Evolutionary conservation across 2,888 invertebrate species (phyloP), one percentile per base, ranked within the genome.

Genomic region (Agriopis marginaria): DNA sequence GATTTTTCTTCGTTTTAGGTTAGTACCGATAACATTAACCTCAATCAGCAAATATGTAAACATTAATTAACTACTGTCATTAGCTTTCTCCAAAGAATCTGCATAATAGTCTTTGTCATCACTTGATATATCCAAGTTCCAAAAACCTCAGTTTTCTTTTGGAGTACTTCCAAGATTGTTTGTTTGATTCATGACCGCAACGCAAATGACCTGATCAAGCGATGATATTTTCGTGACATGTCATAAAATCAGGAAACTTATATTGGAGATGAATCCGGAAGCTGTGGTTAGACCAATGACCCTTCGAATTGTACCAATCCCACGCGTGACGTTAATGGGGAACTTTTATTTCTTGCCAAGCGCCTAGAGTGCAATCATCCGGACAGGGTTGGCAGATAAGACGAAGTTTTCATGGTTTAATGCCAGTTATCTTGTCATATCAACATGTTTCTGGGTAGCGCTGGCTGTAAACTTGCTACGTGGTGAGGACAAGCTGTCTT

Each of bases 311-410:
- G 71, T 66, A 75, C 76, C 74, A 75, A 77, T 77, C 68, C 68
- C 76, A 79, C 77, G 75, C 75, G 78, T 77, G 66, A 72, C 70
- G 64, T 81, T 80, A 79, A 79, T 80, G 79, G 75, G 78, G 75
- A 77, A 72, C 75, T 78, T 78, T 80, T 83, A 75, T 77, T 79
- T 80, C 75, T 77, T 80, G 82, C 81, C 81, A 80, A 82, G 68
- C 67, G 62, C 53, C 66, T 51, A 62, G 69, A 72, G 69, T 69
- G 63, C 70, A 72, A 73, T 63, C 59, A 64, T 67, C 71, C 73
- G 60, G 45, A 23, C 67, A 71, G 74, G 72, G 74, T 68, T 73
- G 68, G 23, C 71, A 69, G 61, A 70, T 50, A 12, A 64, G 54
- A 45, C 32, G 12, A 11, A 50, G 67, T 49, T 65, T 56, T 44